Evolutionary conservation across 2,888 invertebrate species (phyloP).

Genomic region (Glyphotaelius pellucidus): DNA sequence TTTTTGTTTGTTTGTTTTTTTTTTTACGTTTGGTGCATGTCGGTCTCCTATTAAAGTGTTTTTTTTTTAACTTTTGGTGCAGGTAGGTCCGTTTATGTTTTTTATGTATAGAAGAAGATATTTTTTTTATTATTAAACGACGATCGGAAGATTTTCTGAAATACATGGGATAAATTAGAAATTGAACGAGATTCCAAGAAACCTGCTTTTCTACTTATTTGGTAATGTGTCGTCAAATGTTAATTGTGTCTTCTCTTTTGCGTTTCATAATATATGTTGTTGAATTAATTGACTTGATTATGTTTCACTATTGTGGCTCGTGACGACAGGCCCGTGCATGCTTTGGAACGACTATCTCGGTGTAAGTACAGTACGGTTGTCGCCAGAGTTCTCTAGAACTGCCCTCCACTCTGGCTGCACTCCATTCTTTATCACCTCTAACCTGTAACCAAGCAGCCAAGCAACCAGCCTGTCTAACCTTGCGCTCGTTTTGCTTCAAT

Average conservation of each 20-base stretch:
- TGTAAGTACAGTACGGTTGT: conserved; percentile 83
- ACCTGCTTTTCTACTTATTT: background rate
- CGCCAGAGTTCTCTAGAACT: conserved; percentile 34
- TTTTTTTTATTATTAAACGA: background rate
- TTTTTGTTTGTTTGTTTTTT: no score
- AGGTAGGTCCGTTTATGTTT: no score
- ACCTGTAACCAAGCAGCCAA: background rate
- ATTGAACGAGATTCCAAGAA: background rate
- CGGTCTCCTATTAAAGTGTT: no score
- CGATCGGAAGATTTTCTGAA: background rate
- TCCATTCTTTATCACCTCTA: background rate
- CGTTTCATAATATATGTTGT: conserved; percentile 37
- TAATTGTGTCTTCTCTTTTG: background rate
- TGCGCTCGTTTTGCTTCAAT: conserved; percentile 39
- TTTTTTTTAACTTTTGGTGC: no score
- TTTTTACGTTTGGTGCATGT: no score
- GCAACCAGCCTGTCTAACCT: background rate
- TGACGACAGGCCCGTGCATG: conserved; percentile 87
- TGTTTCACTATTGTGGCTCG: conserved; percentile 64
- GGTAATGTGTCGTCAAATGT: conserved; percentile 11
- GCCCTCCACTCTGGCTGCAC: conserved; percentile 6
- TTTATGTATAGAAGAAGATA: background rate
- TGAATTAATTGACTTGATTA: conserved; percentile 50
- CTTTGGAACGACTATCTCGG: conserved; percentile 91
- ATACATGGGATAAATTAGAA: background rate